These are phyloP conservation scores for Macquaria ambigua DNA, from an alignment of 2,113 vertebrate genomes.

Conservation along the genomic window DNA sequence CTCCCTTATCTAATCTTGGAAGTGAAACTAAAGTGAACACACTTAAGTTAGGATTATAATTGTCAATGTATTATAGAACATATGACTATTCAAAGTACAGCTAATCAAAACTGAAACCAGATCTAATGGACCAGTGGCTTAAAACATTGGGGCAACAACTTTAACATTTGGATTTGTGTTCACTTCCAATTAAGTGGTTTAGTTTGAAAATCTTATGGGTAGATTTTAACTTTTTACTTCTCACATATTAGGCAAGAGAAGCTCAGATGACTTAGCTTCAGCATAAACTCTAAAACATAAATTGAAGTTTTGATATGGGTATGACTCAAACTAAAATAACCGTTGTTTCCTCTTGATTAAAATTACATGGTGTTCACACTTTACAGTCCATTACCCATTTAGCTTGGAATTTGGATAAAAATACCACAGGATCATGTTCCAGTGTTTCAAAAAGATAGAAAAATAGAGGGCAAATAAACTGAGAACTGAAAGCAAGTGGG, in stretches of 20 bases:
- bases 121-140: background rate
- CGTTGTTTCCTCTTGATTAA: background rate
- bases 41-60: background rate
- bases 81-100: too few species aligned
- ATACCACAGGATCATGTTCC: background rate
- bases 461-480: background rate
- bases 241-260: background rate
- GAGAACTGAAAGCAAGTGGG: background rate
- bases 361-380: background rate
- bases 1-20: background rate
- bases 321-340: background rate
- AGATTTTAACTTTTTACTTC: background rate
- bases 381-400: background rate
- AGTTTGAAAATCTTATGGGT: background rate
- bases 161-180: background rate
- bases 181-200: background rate
- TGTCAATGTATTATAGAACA: background rate
- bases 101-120: background rate
- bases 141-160: background rate
- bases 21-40: background rate
- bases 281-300: background rate
- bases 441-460: background rate
- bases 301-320: background rate
- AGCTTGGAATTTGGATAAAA: background rate
- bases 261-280: background rate